Conservation (phyloP, 1,140 invertebrate species). For the Thaumetopoea pityocampa region DNA sequence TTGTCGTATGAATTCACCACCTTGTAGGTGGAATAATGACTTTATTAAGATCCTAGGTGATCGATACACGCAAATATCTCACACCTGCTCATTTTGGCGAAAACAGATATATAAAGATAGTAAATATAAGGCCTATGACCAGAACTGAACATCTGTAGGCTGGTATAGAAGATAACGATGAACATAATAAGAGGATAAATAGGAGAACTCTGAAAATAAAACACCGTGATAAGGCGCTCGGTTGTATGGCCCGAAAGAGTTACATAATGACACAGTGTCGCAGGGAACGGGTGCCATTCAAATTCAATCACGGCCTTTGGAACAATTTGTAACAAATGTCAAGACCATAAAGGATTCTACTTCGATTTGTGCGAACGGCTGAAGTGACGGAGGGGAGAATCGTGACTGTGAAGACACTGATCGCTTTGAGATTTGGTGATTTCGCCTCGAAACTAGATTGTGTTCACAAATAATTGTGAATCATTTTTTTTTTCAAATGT, state of each 20-base stretch:
- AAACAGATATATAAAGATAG: too few relatives aligned
- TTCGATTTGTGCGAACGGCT: conserved; percentile 20
- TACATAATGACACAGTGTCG: conserved; percentile 27
- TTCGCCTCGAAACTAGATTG: conserved; percentile 5
- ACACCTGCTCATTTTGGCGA: too few relatives aligned
- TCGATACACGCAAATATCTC: too few relatives aligned
- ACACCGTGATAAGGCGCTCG: conserved; percentile 19
- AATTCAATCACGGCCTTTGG: conserved; percentile 40
- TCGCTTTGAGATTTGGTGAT: conserved; percentile 5
- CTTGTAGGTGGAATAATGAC: too few relatives aligned
- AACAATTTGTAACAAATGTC: conserved; percentile 43
- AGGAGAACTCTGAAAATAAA: not conserved
- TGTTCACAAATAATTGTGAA: not conserved
- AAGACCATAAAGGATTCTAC: conserved; percentile 37
- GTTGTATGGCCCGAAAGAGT: conserved; percentile 13
- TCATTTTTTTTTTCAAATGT: not conserved
- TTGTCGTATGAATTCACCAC: too few relatives aligned
- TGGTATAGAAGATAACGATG: not conserved
- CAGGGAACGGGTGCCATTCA: conserved; percentile 25
- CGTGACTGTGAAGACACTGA: conserved; percentile 12
- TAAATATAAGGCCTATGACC: too few relatives aligned
- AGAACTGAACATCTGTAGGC: too few relatives aligned
- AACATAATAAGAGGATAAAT: not conserved
- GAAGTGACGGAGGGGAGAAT: conserved; percentile 14
- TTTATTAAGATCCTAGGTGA: too few relatives aligned